Evolutionary conservation across 92 coral and sea anemone species (phyloP).

Genomic region (Zoanthus sociatus): DNA sequence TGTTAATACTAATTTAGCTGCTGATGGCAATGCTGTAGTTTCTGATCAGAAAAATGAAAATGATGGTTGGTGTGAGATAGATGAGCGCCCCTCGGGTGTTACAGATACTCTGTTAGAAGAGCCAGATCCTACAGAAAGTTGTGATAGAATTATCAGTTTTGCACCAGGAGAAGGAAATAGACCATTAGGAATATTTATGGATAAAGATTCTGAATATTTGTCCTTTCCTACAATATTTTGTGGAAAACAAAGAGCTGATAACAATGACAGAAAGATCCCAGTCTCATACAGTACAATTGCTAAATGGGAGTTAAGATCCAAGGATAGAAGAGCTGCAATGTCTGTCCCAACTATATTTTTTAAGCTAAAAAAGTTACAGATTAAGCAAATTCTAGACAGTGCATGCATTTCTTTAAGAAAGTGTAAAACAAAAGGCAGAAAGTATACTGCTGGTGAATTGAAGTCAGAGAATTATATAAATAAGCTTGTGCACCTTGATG

Average conservation of each 20-base stretch:
- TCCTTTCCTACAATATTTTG: constrained; percentile 79
- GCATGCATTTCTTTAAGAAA: too few species aligned
- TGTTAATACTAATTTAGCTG: not conserved
- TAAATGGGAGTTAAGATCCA: constrained; percentile 74
- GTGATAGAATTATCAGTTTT: constrained; percentile 63
- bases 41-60: not conserved
- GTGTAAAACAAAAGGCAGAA: too few species aligned
- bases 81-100: constrained; percentile 73
- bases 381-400: too few species aligned
- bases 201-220: constrained; percentile 62
- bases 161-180: constrained; percentile 81
- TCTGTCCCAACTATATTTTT: too few species aligned
- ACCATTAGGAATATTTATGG: constrained; percentile 73
- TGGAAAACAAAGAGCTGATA: constrained; percentile 71
- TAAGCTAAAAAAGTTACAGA: too few species aligned
- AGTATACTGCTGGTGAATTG: too few species aligned
- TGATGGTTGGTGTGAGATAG: constrained; percentile 69
- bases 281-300: constrained; percentile 72
- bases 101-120: constrained; percentile 72
- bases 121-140: constrained; percentile 63
- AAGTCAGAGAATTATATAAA: too few species aligned
- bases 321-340: constrained; percentile 70
- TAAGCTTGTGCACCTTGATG: too few species aligned
- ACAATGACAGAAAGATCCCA: constrained; percentile 67
- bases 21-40: not conserved